A percentile compares a stretch with the other conserved stretches of the same genome.
Evolutionary conservation across 2,888 invertebrate species (phyloP).

Genomic region (Apantesis nais): DNA sequence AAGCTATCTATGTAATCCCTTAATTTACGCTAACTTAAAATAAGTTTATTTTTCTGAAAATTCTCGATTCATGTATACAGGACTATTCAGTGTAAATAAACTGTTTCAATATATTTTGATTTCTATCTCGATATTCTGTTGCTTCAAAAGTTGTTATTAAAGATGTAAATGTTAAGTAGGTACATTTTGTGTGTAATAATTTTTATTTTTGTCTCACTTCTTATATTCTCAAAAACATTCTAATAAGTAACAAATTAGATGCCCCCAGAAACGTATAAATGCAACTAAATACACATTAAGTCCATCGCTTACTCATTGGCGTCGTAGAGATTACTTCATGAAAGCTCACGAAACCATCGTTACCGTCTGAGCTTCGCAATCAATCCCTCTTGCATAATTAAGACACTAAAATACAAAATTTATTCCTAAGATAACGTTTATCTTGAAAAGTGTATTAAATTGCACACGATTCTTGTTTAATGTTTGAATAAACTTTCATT

Average conservation of each 20-base stretch:
- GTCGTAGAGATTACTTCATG: conserved; percentile 63
- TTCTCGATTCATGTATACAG: too few species aligned
- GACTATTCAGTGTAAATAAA: background rate
- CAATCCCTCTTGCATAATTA: conserved; percentile 73
- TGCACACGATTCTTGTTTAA: conserved; percentile 24
- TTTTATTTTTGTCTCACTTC: conserved; percentile 35
- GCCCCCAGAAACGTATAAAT: conserved; percentile 39
- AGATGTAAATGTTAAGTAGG: too few species aligned
- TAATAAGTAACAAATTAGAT: conserved; percentile 20
- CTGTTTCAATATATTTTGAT: background rate
- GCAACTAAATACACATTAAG: conserved; percentile 41
- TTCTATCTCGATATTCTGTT: too few species aligned
- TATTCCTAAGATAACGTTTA: conserved; percentile 52
- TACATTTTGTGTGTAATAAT: too few species aligned
- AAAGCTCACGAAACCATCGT: conserved; percentile 72
- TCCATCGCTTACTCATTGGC: conserved; percentile 53
- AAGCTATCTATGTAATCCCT: too few species aligned
- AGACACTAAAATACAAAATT: conserved; percentile 65
- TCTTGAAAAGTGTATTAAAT: conserved; percentile 53
- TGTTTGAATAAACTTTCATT: background rate
- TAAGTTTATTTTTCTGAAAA: too few species aligned
- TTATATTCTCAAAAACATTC: background rate
- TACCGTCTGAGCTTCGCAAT: conserved; percentile 67
- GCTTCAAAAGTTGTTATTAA: too few species aligned
- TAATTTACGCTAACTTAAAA: too few species aligned